phyloP scores from a whole-genome alignment of 2,888 invertebrate genomes.

The Sepiola atlantica region DNA sequence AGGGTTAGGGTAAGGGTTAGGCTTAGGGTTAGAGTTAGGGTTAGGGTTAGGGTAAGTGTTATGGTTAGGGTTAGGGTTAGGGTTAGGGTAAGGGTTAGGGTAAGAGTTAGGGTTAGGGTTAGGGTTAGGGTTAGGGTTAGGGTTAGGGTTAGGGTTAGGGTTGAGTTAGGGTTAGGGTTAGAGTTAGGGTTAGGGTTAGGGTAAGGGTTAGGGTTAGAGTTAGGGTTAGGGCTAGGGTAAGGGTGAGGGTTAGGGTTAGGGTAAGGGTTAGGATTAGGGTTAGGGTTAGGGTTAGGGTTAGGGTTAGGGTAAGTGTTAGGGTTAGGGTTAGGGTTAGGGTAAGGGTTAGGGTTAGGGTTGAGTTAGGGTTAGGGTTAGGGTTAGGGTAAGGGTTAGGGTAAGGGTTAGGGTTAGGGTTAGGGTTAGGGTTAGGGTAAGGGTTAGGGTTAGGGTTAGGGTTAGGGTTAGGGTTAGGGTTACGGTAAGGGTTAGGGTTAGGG shows the following conservation, averaged over 20 bases:
- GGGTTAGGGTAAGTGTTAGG: no score
- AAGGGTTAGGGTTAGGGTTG: constrained; percentile 60
- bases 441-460: constrained; percentile 57
- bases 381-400: constrained; percentile 56
- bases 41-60: no score
- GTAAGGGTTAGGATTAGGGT: no score
- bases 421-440: constrained; percentile 59
- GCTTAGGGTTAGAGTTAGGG: no score
- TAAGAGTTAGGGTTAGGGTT: constrained; percentile 32
- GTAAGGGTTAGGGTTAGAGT: no score
- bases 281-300: no score
- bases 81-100: constrained; percentile 52
- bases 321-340: constrained; percentile 48
- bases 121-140: constrained; percentile 48
- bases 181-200: no score
- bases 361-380: constrained; percentile 57
- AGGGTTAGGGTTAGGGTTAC: constrained; percentile 58
- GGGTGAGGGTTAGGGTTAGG: no score
- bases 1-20: no score
- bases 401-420: constrained; percentile 58
- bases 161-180: constrained; percentile 51
- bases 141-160: constrained; percentile 51
- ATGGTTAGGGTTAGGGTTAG: constrained; percentile 51
- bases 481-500: constrained; percentile 57
- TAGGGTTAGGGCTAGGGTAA: no score